Conservation (phyloP, 2,797 vertebrate genomes). For the Lagodon rhomboides region DNA sequence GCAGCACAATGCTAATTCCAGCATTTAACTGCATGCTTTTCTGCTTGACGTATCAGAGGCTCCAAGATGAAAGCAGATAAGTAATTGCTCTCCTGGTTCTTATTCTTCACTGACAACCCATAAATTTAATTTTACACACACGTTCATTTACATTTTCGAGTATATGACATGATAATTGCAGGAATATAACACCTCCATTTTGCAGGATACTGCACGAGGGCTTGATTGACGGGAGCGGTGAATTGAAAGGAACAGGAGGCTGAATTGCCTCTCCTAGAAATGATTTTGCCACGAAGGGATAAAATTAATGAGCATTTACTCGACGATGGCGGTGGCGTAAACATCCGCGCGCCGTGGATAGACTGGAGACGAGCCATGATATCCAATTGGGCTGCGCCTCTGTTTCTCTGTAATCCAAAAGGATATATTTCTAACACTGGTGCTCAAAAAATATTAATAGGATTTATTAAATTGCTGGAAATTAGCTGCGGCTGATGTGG, state of each 20-base stretch:
- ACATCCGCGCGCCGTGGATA: slow-evolving; percentile 93
- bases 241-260: slow-evolving; percentile 99
- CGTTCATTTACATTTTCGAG: slow-evolving; percentile 99
- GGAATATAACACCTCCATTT: slow-evolving; percentile 99
- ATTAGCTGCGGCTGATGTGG: slow-evolving; percentile 63
- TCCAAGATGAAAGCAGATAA: slow-evolving; percentile 99
- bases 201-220: slow-evolving; percentile 92
- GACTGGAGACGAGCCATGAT: slow-evolving; percentile 80
- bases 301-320: slow-evolving; percentile 99
- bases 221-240: slow-evolving; percentile 99
- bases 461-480: slow-evolving; percentile 73
- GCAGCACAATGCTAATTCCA: slow-evolving; percentile 99
- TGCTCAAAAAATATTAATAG: slow-evolving; percentile 61
- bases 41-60: slow-evolving; percentile 99
- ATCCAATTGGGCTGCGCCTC: slow-evolving; percentile 65
- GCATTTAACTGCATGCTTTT: slow-evolving; percentile 99
- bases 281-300: slow-evolving; percentile 98
- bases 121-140: slow-evolving; percentile 99
- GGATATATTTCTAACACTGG: slow-evolving; percentile 50
- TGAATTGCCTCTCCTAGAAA: slow-evolving; percentile 96
- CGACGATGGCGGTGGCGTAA: slow-evolving; percentile 92
- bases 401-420: slow-evolving; percentile 64
- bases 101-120: slow-evolving; percentile 99
- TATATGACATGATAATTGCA: slow-evolving; percentile 99
- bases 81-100: slow-evolving; percentile 99